Evolutionary conservation across 2,797 vertebrate species (phyloP), one percentile per base, ranked within the genome.

Genomic region (Linurgus olivaceus): DNA sequence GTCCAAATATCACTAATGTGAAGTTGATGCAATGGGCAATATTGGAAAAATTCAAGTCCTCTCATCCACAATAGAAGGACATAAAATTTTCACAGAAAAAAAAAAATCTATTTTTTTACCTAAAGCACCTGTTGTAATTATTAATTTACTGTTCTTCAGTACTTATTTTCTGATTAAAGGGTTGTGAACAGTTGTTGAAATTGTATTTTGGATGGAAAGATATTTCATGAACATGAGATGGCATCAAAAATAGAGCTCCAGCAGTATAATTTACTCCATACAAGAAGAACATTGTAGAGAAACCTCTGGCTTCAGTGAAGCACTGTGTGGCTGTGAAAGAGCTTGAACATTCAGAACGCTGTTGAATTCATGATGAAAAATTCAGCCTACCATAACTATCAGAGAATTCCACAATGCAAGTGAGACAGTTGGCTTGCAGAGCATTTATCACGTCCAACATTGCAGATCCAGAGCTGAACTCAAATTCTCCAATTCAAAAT

Each of bases 311-410:
- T 79, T 83, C 79, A 59, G 13, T 40, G 68, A 79, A 76, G 26
- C 29, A n/a, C 13, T 70, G 5, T 50, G 25, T 61, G 44, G 7
- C 10, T 80, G 21, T 57, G 67, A 75, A 28, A 91, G 52, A 73
- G 2, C 14, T 62, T 70, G 13, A 68, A 82, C 55, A 55, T 62
- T 72, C 38, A 50, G 25, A 65, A 54, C 15, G 37, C 11, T 59
- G 28, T 24, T 78, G 81, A 72, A 94, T 70, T n/a, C 52, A 50
- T 26, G 33, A 50, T 26, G 24, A 89, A 88, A 66, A 70, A 70
- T 44, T 44, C 72, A 77, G 18, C 33, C 54, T 48, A 50, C 72
- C 0, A 0, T 83, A 63, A 63, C 68, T 90, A 86, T 80, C 83
- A 86, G 77, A 50, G 35, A 74, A 81, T 77, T 83, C 37, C 52